Evolutionary conservation across 1,140 invertebrate species (phyloP).

Genomic region (Epicauta chinensis): DNA sequence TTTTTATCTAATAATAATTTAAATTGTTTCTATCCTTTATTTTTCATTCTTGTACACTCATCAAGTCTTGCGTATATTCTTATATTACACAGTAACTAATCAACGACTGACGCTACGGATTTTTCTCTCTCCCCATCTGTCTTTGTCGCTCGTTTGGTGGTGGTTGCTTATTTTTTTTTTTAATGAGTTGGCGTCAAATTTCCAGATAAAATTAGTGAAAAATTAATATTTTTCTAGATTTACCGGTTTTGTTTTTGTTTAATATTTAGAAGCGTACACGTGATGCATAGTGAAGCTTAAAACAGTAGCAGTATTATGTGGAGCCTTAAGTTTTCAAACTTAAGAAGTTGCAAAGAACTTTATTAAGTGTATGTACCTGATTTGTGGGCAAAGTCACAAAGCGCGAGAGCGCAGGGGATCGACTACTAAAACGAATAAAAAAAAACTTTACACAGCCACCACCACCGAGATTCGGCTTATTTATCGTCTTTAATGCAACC

Average conservation of each 20-base stretch:
- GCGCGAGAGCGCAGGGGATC: not conserved
- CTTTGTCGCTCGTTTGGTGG: too few relatives aligned
- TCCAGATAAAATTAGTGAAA: too few relatives aligned
- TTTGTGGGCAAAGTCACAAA: slow-evolving; percentile 4
- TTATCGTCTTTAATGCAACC: too few relatives aligned
- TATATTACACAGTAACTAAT: slow-evolving; percentile 25
- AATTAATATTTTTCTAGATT: too few relatives aligned
- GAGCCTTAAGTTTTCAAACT: slow-evolving; percentile 17
- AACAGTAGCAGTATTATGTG: slow-evolving; percentile 7
- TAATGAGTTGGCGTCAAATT: slow-evolving; percentile 23
- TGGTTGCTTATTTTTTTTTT: too few relatives aligned
- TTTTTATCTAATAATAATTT: slow-evolving; percentile 5
- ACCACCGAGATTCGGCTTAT: too few relatives aligned
- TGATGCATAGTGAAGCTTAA: slow-evolving; percentile 10
- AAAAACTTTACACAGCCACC: too few relatives aligned
- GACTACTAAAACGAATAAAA: too few relatives aligned
- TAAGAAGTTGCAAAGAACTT: slow-evolving; percentile 18
- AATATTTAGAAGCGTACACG: slow-evolving; percentile 6
- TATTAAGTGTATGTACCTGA: slow-evolving; percentile 19
- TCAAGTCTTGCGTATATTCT: slow-evolving; percentile 31
- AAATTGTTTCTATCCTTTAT: not conserved
- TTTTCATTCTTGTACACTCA: slow-evolving; percentile 25
- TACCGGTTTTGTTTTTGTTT: slow-evolving; percentile 6
- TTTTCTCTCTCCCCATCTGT: not conserved
- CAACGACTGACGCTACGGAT: slow-evolving; percentile 18